These are phyloP conservation scores for Galerucella pusilla DNA, from an alignment of 2,888 invertebrate genomes.

Conservation along the genomic window DNA sequence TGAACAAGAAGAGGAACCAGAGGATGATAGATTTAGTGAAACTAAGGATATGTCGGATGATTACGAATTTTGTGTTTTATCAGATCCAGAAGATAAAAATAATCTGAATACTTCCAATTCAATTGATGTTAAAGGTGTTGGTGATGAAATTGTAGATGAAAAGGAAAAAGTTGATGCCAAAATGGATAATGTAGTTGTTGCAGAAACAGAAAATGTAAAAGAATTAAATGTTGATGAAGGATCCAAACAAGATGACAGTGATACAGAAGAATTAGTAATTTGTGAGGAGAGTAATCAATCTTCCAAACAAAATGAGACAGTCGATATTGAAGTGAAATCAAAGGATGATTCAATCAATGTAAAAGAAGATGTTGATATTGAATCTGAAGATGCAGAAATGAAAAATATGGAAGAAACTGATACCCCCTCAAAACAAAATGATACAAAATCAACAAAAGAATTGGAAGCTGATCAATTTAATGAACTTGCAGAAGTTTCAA, in stretches of 20 bases:
- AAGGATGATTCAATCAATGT: background rate
- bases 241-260: background rate
- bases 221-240: background rate
- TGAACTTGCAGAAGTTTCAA: no score
- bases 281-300: background rate
- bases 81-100: slow-evolving; percentile 34
- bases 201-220: background rate
- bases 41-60: slow-evolving; percentile 40
- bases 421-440: background rate
- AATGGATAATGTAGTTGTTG: background rate
- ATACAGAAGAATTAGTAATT: background rate
- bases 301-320: background rate
- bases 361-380: background rate
- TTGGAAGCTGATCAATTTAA: no score
- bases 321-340: background rate
- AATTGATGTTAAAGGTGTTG: background rate
- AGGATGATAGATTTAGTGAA: slow-evolving; percentile 30
- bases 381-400: background rate
- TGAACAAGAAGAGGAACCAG: background rate
- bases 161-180: no score
- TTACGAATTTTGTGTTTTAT: slow-evolving; percentile 47
- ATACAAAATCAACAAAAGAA: no score
- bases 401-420: background rate
- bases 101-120: background rate
- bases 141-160: background rate